phyloP scores from a whole-genome alignment of 1,140 invertebrate genomes.

The Microvelia longipes region DNA sequence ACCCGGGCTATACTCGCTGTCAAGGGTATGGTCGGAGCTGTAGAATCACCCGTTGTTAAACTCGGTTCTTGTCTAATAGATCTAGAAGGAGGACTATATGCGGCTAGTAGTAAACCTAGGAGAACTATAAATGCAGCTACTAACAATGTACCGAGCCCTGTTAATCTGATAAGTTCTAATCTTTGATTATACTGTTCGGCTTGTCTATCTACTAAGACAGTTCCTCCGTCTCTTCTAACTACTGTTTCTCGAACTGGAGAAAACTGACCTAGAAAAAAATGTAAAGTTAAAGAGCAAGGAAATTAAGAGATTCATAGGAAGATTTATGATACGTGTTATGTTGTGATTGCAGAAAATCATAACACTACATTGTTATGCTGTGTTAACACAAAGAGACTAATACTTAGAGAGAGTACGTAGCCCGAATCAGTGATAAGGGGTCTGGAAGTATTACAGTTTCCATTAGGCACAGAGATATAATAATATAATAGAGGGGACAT shows the following conservation, averaged over 20 bases:
- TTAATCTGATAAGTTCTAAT: slow-evolving; percentile 7
- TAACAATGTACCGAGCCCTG: slow-evolving; percentile 9
- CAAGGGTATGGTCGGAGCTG: neutral
- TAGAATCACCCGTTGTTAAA: neutral
- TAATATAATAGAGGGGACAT: too few relatives aligned
- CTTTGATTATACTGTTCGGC: slow-evolving; percentile 8
- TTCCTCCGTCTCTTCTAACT: slow-evolving; percentile 1
- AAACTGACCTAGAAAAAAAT: slow-evolving; percentile 11
- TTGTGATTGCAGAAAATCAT: too few relatives aligned
- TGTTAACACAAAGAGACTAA: too few relatives aligned
- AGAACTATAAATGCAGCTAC: slow-evolving; percentile 10
- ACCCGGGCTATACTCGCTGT: neutral
- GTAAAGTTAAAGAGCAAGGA: too few relatives aligned
- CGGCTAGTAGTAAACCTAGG: slow-evolving; percentile 9
- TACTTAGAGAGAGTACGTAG: too few relatives aligned
- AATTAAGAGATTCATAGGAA: too few relatives aligned
- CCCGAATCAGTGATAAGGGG: too few relatives aligned
- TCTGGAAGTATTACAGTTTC: too few relatives aligned
- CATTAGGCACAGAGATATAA: too few relatives aligned
- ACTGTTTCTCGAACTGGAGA: slow-evolving; percentile 8
- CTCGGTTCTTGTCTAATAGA: neutral
- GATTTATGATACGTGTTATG: too few relatives aligned
- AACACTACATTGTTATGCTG: too few relatives aligned
- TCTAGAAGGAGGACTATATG: slow-evolving; percentile 5
- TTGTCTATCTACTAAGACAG: slow-evolving; percentile 9